Evolutionary conservation across 2,113 vertebrate genomes (phyloP).

Genomic region (Pyxicephalus adspersus): DNA sequence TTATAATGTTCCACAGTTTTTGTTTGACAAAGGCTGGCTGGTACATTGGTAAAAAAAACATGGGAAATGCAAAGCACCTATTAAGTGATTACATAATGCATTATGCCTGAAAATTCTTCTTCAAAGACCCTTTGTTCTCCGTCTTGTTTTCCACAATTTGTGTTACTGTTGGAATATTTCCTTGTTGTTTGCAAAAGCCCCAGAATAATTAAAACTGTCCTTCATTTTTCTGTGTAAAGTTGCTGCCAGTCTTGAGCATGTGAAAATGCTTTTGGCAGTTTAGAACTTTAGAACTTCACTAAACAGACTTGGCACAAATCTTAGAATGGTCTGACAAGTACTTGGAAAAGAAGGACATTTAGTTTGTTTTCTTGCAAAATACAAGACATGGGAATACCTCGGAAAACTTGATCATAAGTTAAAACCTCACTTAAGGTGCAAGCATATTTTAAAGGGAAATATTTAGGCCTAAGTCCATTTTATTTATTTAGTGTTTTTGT

Average conservation of each 20-base stretch:
- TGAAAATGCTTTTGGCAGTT: background rate
- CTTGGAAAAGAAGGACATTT: no score
- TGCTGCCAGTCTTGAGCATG: background rate
- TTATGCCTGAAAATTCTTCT: conserved; percentile 36
- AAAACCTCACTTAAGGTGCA: no score
- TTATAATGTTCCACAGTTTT: conserved; percentile 4
- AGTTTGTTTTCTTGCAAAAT: no score
- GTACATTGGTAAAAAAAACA: conserved; percentile 27
- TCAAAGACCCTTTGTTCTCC: conserved; percentile 44
- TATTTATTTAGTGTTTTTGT: no score
- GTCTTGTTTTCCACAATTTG: conserved; percentile 28
- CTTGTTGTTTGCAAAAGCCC: conserved; percentile 3
- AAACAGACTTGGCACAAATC: no score
- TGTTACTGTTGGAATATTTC: conserved; percentile 30
- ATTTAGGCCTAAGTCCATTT: no score
- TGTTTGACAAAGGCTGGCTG: conserved; percentile 19
- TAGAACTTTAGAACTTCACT: no score
- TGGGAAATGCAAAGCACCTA: conserved; percentile 45
- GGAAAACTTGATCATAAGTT: no score
- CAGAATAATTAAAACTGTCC: background rate
- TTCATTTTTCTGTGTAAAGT: background rate
- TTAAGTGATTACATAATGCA: conserved; percentile 50
- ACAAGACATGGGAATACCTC: no score
- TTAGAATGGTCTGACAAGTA: no score
- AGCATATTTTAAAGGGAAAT: no score